These are phyloP conservation scores for Coryphaenoides rupestris DNA, from an alignment of 2,113 vertebrate species.

Conservation along the genomic window DNA sequence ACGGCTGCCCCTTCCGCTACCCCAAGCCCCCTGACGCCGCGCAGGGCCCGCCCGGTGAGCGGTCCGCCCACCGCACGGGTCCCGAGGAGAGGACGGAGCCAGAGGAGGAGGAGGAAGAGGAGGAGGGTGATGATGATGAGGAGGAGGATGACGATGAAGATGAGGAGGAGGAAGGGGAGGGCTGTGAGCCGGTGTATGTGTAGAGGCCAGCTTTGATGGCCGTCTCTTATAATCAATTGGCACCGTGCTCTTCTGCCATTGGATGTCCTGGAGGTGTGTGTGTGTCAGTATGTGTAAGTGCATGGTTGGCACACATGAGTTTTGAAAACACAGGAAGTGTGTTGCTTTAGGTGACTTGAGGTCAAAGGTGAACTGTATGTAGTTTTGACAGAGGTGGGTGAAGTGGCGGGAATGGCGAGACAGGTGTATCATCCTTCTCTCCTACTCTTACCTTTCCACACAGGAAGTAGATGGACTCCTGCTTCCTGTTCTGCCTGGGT, in stretches of 20 bases:
- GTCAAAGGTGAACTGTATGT: constrained; percentile 3
- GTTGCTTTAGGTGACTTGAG: constrained; percentile 17
- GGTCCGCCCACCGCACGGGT: constrained; percentile 32
- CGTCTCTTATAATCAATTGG: constrained; percentile 10
- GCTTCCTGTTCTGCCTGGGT: constrained; percentile 37
- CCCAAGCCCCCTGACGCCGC: constrained; percentile 82
- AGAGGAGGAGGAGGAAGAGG: constrained; percentile 18
- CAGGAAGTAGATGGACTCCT: constrained; percentile 22
- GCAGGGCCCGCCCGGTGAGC: constrained; percentile 29
- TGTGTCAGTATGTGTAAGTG: constrained; percentile 27
- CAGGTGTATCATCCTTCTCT: constrained; percentile 49
- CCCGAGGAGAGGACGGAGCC: constrained; percentile 42
- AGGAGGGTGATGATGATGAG: neutral
- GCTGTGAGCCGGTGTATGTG: constrained; percentile 95
- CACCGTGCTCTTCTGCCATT: constrained; percentile 13
- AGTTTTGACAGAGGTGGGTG: neutral
- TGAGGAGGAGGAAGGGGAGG: constrained; percentile 76
- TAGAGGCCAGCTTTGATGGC: constrained; percentile 54
- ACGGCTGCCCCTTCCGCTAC: constrained; percentile 92
- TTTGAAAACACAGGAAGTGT: neutral
- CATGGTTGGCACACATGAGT: neutral
- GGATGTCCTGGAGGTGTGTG: constrained; percentile 13
- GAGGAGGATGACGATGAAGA: constrained; percentile 48
- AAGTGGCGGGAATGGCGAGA: neutral
- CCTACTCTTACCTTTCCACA: constrained; percentile 19